These are phyloP conservation scores for Zosterops borbonicus DNA, from an alignment of 2,113 vertebrate genomes.

Conservation along the genomic window DNA sequence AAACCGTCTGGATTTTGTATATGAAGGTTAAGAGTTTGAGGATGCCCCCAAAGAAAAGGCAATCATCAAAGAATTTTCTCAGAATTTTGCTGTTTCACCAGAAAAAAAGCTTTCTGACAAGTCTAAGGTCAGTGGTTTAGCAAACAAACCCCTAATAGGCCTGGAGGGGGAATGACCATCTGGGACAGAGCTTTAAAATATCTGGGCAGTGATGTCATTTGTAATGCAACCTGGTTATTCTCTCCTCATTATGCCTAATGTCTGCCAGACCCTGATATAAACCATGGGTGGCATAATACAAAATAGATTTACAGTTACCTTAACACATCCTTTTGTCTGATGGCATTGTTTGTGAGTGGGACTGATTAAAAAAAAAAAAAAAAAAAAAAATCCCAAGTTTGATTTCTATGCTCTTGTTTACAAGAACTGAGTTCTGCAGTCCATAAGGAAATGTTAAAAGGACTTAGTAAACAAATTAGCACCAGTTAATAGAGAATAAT, in stretches of 20 bases:
- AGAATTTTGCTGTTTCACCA: background rate
- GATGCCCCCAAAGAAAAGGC: background rate
- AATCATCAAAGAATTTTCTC: background rate
- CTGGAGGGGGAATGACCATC: background rate
- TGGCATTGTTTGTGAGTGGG: background rate
- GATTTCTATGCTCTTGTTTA: background rate
- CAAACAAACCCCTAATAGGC: background rate
- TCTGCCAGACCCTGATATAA: background rate
- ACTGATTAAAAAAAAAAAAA: background rate
- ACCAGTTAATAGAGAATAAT: background rate
- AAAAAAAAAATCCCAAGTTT: background rate
- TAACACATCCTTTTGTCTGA: background rate
- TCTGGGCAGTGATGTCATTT: background rate
- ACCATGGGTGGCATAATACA: fast-evolving
- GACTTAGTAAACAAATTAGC: background rate
- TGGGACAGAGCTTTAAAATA: background rate
- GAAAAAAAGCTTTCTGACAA: background rate
- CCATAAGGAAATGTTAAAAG: background rate
- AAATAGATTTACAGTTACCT: background rate
- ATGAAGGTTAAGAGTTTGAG: background rate
- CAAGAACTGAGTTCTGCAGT: background rate
- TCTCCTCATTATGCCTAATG: background rate
- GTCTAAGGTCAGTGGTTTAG: background rate
- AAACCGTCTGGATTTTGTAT: background rate
- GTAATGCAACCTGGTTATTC: background rate